These are phyloP conservation scores for Anadara kagoshimensis DNA, from an alignment of 1,140 invertebrate genomes.

Conservation along the genomic window DNA sequence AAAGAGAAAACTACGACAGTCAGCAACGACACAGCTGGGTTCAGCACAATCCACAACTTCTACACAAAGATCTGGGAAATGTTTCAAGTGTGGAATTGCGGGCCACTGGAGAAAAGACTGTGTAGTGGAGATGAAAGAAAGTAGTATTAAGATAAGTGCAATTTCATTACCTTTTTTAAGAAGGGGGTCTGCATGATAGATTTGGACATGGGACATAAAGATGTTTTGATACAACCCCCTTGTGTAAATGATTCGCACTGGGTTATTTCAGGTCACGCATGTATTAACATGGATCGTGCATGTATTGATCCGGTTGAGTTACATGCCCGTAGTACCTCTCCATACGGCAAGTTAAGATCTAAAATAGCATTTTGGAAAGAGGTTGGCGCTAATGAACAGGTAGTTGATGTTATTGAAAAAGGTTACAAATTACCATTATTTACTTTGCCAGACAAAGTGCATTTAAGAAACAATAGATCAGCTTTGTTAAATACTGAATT, in stretches of 20 bases:
- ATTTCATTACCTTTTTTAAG: too few relatives aligned
- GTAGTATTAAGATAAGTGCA: too few relatives aligned
- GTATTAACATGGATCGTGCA: not conserved
- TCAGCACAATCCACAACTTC: not conserved
- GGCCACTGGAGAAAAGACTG: constrained; percentile 17
- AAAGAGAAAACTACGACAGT: too few relatives aligned
- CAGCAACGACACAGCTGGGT: not conserved
- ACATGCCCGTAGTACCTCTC: not conserved
- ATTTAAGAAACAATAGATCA: constrained; percentile 11
- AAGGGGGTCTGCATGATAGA: too few relatives aligned
- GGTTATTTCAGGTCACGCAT: too few relatives aligned
- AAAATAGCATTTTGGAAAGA: not conserved
- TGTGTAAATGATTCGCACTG: not conserved
- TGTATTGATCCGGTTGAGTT: not conserved
- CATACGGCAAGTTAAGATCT: not conserved
- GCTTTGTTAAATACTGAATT: not conserved
- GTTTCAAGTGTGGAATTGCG: constrained; percentile 1
- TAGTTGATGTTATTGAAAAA: not conserved
- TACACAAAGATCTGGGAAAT: constrained; percentile 4
- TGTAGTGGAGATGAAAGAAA: constrained; percentile 4
- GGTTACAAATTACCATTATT: not conserved
- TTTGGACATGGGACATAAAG: too few relatives aligned
- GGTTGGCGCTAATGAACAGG: not conserved
- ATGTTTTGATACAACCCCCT: too few relatives aligned
- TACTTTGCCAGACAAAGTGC: not conserved